These are phyloP conservation scores for Anolis carolinensis DNA, from an alignment of 2,113 vertebrate species.

Conservation along the genomic window DNA sequence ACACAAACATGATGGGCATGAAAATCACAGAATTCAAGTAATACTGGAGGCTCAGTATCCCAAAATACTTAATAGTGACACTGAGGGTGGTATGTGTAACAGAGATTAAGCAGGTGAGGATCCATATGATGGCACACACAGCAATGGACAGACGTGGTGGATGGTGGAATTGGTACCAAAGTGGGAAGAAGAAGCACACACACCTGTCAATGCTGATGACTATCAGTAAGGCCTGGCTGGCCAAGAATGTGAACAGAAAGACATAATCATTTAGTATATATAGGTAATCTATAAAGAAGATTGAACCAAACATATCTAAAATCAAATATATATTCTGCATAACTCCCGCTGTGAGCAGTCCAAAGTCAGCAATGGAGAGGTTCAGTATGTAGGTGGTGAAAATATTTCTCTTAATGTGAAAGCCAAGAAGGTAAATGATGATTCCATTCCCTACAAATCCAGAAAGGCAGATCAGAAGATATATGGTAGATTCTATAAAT, in stretches of 20 bases:
- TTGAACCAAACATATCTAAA: neutral
- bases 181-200: slow-evolving; percentile 8
- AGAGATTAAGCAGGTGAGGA: neutral
- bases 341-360: neutral
- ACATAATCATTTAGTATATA: fast-evolving
- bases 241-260: too few relatives aligned
- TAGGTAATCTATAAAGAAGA: too few relatives aligned
- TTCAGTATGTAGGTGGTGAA: neutral
- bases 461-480: neutral
- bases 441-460: neutral
- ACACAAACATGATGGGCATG: neutral
- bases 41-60: fast-evolving
- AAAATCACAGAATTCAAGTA: slow-evolving; percentile 41
- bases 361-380: neutral
- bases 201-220: slow-evolving; percentile 49
- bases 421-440: neutral
- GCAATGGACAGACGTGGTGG: too few relatives aligned
- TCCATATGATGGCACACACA: too few relatives aligned
- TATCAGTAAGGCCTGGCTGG: neutral
- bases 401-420: neutral
- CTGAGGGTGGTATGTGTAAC: too few relatives aligned
- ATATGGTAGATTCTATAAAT: neutral
- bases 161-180: too few relatives aligned
- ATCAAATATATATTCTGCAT: too few relatives aligned
- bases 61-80: too few relatives aligned